Conservation (phyloP, 2,113 vertebrate genomes). For the Seriola rivoliana region DNA sequence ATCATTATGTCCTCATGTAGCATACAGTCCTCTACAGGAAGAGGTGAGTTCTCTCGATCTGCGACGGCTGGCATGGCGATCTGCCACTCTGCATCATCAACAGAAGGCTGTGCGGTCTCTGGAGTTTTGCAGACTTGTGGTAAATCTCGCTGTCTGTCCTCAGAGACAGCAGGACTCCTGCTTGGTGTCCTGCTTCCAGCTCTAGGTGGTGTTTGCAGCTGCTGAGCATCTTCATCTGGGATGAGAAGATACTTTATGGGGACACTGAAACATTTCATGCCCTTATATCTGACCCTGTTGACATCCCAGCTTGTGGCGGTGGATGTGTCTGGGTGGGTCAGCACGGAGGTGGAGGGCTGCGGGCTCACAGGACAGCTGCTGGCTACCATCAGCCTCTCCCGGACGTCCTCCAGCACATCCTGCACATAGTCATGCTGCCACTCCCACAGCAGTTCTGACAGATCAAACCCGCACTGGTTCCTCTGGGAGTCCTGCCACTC, state of each 20-base stretch:
- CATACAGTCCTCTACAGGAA: not conserved
- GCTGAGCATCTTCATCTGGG: constrained; percentile 38
- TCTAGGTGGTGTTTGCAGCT: not conserved
- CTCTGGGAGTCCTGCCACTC: constrained; percentile 24
- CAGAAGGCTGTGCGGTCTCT: not conserved
- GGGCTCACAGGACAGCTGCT: rapidly evolving
- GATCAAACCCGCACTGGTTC: constrained; percentile 42
- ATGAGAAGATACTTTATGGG: constrained; percentile 58
- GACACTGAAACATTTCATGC: constrained; percentile 38
- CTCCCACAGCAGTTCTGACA: constrained; percentile 67
- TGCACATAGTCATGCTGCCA: constrained; percentile 64
- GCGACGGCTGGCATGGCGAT: not conserved
- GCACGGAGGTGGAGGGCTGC: constrained; percentile 38
- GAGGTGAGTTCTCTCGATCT: not conserved
- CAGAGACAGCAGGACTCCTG: not conserved
- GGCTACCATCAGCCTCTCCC: not conserved
- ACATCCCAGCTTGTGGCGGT: constrained; percentile 52
- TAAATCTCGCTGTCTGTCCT: not conserved
- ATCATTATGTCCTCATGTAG: not conserved
- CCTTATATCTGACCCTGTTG: constrained; percentile 57
- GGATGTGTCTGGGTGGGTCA: not conserved
- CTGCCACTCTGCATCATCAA: not conserved
- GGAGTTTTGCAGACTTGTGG: not conserved
- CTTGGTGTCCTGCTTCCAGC: not conserved
- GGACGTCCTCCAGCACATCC: constrained; percentile 44